phyloP scores from a whole-genome alignment of 2,797 vertebrate species.

The Sphaeramia orbicularis region DNA sequence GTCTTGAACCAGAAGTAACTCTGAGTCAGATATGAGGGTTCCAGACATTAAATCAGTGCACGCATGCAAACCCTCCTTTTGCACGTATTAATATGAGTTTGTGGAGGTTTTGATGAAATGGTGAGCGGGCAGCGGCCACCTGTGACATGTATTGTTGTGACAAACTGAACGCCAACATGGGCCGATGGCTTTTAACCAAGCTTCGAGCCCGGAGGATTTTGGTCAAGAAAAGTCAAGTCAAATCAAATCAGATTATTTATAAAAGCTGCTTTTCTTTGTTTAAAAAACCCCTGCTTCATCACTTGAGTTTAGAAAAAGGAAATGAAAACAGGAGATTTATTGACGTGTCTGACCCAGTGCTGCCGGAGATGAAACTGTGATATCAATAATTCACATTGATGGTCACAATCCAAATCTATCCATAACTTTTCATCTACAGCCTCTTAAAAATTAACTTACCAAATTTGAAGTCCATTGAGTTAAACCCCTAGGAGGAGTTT shows the following conservation, averaged over 20 bases:
- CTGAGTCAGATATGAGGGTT: constrained; percentile 16
- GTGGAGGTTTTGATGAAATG: constrained; percentile 46
- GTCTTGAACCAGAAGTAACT: neutral
- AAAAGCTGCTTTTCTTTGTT: constrained; percentile 13
- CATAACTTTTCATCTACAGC: too few relatives aligned
- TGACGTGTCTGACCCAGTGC: too few relatives aligned
- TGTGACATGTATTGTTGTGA: constrained; percentile 60
- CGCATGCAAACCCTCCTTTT: constrained; percentile 7
- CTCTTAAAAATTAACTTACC: too few relatives aligned
- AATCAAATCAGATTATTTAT: constrained; percentile 55
- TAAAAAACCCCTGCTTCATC: constrained; percentile 13
- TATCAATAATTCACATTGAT: too few relatives aligned
- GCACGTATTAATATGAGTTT: constrained; percentile 27
- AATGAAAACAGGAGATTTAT: too few relatives aligned
- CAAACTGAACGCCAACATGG: constrained; percentile 46
- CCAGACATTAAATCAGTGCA: constrained; percentile 23
- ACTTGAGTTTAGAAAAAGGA: too few relatives aligned
- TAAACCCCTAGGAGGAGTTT: too few relatives aligned
- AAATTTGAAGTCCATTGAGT: too few relatives aligned
- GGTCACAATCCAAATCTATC: too few relatives aligned
- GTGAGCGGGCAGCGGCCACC: constrained; percentile 45
- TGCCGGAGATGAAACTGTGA: too few relatives aligned
- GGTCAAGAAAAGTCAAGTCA: constrained; percentile 54
- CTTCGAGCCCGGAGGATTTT: constrained; percentile 39
- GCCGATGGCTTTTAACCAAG: constrained; percentile 50